Evolutionary conservation across 2,888 invertebrate genomes (phyloP), one percentile per base, ranked within the genome.

Genomic region (Latrodectus hesperus): DNA sequence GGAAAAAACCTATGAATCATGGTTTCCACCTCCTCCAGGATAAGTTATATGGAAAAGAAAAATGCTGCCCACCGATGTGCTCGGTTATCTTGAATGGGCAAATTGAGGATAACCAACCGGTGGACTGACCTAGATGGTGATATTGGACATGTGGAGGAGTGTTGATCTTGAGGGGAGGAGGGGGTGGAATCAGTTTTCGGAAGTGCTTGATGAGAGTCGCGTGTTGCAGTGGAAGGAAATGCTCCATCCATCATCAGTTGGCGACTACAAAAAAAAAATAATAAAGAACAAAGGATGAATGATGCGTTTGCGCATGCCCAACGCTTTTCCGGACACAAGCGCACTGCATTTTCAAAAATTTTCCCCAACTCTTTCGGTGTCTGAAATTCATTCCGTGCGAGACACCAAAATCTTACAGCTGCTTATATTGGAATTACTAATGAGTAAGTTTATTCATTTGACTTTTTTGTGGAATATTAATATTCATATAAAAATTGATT

Each of bases 171-270:
- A 60, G 0, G 60, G 60, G 60, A 10, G 60, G n/a, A 5, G 60
- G 0, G 0, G n/a, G 60, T n/a, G n/a, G n/a, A 60, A 60, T 60
- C 73, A 17, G 52, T 73, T 73, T 73, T 55, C 55, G 70, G 17
- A 72, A 10, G 73, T 53, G 53, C 14, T 55, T 17, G 22, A 73
- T 52, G 52, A 53, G 72, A 55, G 70, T 38, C 68, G 70, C 52
- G 68, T 70, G 79, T 55, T 60, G 71, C 71, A 38, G 79, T 60
- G 75, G 75, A 80, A 51, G 74, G 74, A 68, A 73, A 52, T 38
- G 22, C 68, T 81, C 49, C 84, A 84, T 84, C 79, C 85, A 85
- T 85, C 85, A 79, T 83, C 74, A 22, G 22, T 72, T 26, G 17
- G 51, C 64, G 16, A 76, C 64, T 49, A 70, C 53, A 49, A 78